A percentile compares a stretch with the other conserved stretches of the same genome.
phyloP scores from a whole-genome alignment of 2,113 vertebrate genomes.

The Emberiza fucata region DNA sequence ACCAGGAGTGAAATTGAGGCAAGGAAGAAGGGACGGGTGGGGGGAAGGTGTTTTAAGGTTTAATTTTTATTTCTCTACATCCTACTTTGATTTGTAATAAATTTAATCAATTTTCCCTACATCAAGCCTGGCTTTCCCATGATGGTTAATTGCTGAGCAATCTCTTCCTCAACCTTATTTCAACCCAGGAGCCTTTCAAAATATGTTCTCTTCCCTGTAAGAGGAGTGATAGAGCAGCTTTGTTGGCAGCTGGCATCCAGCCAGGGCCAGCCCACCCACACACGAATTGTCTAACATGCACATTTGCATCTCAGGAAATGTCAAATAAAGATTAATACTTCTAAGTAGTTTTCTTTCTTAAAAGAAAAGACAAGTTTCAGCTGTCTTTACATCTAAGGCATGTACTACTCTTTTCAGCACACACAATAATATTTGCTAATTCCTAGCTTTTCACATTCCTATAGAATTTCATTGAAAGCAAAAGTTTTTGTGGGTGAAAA shows the following conservation, averaged over 20 bases:
- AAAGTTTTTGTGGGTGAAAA: not conserved
- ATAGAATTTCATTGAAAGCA: not conserved
- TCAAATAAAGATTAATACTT: not conserved
- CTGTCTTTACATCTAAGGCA: not conserved
- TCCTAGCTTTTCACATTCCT: not conserved
- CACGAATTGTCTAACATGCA: not conserved
- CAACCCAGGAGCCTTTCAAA: not conserved
- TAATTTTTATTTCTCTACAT: not conserved
- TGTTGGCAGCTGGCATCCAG: not conserved
- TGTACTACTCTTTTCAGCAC: not conserved
- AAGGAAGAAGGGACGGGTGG: not conserved
- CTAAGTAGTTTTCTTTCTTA: not conserved
- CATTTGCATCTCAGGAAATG: not conserved
- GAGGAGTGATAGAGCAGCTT: not conserved
- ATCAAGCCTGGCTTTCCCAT: not conserved
- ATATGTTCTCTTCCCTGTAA: not conserved
- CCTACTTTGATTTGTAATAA: not conserved
- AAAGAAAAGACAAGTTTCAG: not conserved
- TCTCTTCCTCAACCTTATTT: not conserved
- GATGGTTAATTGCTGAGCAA: accelerated
- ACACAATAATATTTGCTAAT: not conserved
- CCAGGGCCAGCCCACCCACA: not conserved
- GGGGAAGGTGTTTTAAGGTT: not conserved
- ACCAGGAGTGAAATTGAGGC: not conserved
- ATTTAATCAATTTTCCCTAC: not conserved